These are phyloP conservation scores for Drosophila seguyi DNA, from an alignment of 1,140 invertebrate species.

Conservation along the genomic window DNA sequence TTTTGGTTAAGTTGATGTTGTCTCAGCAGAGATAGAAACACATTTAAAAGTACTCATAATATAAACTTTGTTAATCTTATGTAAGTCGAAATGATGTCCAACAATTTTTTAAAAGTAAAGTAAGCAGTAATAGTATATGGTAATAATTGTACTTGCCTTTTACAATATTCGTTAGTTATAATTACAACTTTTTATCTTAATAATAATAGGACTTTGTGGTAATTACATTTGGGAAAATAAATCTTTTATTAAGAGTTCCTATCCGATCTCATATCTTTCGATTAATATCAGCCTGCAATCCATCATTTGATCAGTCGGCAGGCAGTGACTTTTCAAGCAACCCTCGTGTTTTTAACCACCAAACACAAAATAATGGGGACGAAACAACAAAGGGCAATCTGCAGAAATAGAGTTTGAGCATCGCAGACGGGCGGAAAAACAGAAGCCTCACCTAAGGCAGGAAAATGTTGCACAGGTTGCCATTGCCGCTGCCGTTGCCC, in stretches of 20 bases:
- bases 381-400: slow-evolving; percentile 75
- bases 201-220: background rate
- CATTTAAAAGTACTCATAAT: background rate
- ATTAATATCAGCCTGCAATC: slow-evolving; percentile 27
- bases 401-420: slow-evolving; percentile 46
- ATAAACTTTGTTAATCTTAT: no score
- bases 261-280: slow-evolving; percentile 12
- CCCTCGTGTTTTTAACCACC: slow-evolving; percentile 72
- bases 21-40: background rate
- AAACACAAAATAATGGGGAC: slow-evolving; percentile 26
- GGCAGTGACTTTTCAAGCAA: slow-evolving; percentile 28
- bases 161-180: background rate
- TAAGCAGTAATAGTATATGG: background rate
- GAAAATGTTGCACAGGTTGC: slow-evolving; percentile 78
- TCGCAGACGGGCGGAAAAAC: slow-evolving; percentile 46
- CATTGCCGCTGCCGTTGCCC: slow-evolving; percentile 5
- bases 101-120: background rate
- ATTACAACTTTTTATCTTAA: background rate
- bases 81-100: background rate
- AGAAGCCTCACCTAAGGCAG: slow-evolving; percentile 61
- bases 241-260: background rate
- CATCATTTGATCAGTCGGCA: slow-evolving; percentile 38
- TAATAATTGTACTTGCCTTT: background rate
- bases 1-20: background rate
- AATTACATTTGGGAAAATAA: background rate